Evolutionary conservation across 1,140 invertebrate species (phyloP).

Genomic region (Drosophila triauraria): DNA sequence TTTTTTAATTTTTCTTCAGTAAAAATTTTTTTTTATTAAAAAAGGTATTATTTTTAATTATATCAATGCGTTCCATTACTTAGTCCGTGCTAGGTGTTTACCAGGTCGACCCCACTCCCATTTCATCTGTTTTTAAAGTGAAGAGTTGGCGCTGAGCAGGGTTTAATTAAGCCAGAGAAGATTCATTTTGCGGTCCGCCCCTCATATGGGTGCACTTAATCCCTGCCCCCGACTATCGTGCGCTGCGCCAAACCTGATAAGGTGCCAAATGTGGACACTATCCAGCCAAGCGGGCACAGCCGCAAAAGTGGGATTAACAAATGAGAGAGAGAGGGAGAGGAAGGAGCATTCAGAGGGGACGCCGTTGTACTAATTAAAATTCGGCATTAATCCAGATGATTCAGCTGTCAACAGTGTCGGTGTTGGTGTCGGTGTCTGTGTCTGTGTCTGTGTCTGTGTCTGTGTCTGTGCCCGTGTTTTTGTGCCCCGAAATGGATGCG

Average conservation of each 20-base stretch:
- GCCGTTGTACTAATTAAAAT: slow-evolving; percentile 82
- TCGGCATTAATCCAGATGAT: slow-evolving; percentile 84
- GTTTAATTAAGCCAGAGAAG: slow-evolving; percentile 74
- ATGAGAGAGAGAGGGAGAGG: slow-evolving; percentile 5
- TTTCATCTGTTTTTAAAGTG: slow-evolving; percentile 13
- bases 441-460: no score
- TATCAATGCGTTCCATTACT: no score
- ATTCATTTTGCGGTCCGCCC: slow-evolving; percentile 48
- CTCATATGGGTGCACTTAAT: slow-evolving; percentile 25
- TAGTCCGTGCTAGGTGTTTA: neutral
- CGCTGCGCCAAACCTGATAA: slow-evolving; percentile 71
- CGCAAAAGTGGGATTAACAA: slow-evolving; percentile 68
- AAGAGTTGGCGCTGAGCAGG: slow-evolving; percentile 37
- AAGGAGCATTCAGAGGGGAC: neutral
- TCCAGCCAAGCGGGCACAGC: slow-evolving; percentile 36
- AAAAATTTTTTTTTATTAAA: neutral
- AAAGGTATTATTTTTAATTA: neutral
- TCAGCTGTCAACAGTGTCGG: slow-evolving; percentile 72
- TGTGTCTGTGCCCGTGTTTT: slow-evolving; percentile 24
- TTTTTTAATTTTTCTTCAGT: neutral
- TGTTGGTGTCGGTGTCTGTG: neutral
- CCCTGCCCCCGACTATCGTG: slow-evolving; percentile 15
- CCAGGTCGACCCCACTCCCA: neutral
- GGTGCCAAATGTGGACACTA: slow-evolving; percentile 75
- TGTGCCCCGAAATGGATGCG: slow-evolving; percentile 36